Evolutionary conservation across 2,113 vertebrate genomes (phyloP).

Genomic region (Felis chaus): DNA sequence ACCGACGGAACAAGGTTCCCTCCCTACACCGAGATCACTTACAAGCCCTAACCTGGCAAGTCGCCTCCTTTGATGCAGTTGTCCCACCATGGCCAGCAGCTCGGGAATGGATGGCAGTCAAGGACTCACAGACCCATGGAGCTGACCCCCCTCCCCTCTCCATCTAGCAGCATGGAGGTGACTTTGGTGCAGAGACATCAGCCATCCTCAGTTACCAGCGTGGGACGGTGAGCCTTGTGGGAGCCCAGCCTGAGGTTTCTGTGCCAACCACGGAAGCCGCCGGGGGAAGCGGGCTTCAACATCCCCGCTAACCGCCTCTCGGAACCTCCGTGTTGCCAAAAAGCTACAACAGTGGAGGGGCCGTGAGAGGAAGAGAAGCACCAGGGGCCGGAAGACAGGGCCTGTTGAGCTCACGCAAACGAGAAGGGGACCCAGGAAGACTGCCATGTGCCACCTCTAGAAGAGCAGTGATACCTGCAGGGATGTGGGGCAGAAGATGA

Average conservation of each 20-base stretch:
- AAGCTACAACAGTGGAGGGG: rapidly evolving
- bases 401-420: rapidly evolving
- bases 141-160: not conserved
- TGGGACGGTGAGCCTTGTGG: not conserved
- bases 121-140: rapidly evolving
- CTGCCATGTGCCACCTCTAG: rapidly evolving
- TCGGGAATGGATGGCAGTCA: rapidly evolving
- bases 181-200: rapidly evolving
- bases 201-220: not conserved
- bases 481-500: rapidly evolving
- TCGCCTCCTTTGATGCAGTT: rapidly evolving
- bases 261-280: not conserved
- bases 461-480: rapidly evolving
- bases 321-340: not conserved
- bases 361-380: too few species aligned
- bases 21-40: rapidly evolving
- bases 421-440: rapidly evolving
- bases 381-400: rapidly evolving
- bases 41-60: not conserved
- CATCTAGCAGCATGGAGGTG: not conserved
- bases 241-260: not conserved
- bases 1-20: not conserved
- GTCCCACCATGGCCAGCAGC: rapidly evolving
- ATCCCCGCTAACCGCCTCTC: not conserved
- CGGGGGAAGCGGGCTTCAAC: rapidly evolving